These are phyloP conservation scores for Caloenas nicobarica DNA, from an alignment of 2,113 vertebrate genomes.

Conservation along the genomic window DNA sequence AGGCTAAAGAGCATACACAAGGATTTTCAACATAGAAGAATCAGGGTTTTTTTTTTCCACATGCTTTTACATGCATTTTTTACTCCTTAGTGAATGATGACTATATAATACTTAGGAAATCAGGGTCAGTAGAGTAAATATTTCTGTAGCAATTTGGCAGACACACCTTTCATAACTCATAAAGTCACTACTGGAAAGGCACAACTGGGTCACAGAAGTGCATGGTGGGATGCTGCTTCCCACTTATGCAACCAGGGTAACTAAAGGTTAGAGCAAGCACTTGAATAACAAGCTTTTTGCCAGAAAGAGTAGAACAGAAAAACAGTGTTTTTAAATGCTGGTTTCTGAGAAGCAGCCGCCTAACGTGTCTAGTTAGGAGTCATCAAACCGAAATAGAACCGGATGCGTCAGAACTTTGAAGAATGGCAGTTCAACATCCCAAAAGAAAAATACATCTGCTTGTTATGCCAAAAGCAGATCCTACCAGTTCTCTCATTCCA, in stretches of 20 bases:
- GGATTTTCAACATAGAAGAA: not conserved
- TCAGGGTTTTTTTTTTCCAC: not conserved
- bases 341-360: slow-evolving; percentile 39
- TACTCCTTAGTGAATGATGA: not conserved
- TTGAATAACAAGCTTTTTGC: slow-evolving; percentile 62
- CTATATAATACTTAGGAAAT: slow-evolving; percentile 52
- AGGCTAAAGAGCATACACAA: not conserved
- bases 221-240: slow-evolving; percentile 69
- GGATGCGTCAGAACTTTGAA: slow-evolving; percentile 37
- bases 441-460: slow-evolving; percentile 41
- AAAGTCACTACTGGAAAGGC: slow-evolving; percentile 65
- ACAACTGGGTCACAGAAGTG: slow-evolving; percentile 74
- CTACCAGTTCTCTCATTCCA: slow-evolving; percentile 2
- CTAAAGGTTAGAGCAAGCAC: slow-evolving; percentile 59
- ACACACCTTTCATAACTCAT: slow-evolving; percentile 73
- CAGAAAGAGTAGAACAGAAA: slow-evolving; percentile 56
- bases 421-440: slow-evolving; percentile 34
- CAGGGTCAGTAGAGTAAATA: slow-evolving; percentile 72
- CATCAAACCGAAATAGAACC: slow-evolving; percentile 28
- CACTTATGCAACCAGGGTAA: slow-evolving; percentile 70
- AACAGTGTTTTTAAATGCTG: slow-evolving; percentile 57
- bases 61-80: not conserved
- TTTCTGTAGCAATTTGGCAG: slow-evolving; percentile 71
- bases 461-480: slow-evolving; percentile 46
- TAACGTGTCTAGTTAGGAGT: slow-evolving; percentile 26